Percentiles rank a stretch among this genome's conserved stretches.
Evolutionary conservation across 2,797 vertebrate species (phyloP).

Genomic region (Myioborus miniatus): DNA sequence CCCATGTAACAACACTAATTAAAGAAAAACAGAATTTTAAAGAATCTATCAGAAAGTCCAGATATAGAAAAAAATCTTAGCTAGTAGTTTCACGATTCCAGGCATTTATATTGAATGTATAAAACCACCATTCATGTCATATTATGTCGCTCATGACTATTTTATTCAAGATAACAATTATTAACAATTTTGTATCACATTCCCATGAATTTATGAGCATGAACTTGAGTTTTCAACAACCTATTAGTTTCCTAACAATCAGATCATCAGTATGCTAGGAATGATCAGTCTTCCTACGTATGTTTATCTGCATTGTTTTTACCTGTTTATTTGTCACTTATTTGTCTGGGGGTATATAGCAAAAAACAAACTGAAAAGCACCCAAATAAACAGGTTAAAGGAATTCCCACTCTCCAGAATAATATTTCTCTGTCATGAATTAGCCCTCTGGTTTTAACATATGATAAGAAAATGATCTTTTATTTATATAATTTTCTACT

Average conservation of each 20-base stretch:
- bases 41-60: neutral
- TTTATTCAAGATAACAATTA: neutral
- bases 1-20: neutral
- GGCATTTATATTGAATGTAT: neutral
- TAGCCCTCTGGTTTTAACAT: neutral
- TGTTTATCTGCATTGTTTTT: neutral
- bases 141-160: neutral
- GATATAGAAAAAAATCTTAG: neutral
- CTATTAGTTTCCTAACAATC: neutral
- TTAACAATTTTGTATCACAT: neutral
- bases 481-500: neutral
- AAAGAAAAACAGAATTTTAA: neutral
- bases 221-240: neutral
- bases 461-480: neutral
- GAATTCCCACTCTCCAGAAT: neutral
- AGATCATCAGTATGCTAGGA: neutral
- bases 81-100: neutral
- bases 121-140: neutral
- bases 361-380: neutral
- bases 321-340: neutral
- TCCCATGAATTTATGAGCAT: neutral
- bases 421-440: neutral
- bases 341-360: neutral
- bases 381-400: neutral
- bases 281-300: accelerated